These are phyloP conservation scores for Phataginus tetradactyla DNA, from an alignment of 2,797 vertebrate genomes.

Conservation along the genomic window DNA sequence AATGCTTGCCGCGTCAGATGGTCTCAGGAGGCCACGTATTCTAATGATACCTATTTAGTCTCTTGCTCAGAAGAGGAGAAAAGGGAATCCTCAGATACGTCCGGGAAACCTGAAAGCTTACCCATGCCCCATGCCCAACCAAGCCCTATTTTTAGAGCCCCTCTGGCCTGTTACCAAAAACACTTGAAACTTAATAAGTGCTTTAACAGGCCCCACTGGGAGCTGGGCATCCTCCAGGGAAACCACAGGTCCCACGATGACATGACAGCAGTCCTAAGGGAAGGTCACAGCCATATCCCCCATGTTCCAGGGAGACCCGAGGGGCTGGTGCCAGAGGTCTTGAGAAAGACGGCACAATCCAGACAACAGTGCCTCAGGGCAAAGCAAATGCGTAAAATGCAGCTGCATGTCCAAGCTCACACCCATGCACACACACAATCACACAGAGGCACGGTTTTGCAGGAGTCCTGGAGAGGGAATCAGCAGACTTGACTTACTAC, in stretches of 20 bases:
- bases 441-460: accelerated
- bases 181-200: conserved; percentile 76
- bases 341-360: background rate
- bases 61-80: background rate
- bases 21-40: background rate
- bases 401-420: background rate
- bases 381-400: accelerated
- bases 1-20: background rate
- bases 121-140: conserved; percentile 30
- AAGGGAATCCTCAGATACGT: conserved; percentile 60
- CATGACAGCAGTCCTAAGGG: background rate
- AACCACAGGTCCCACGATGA: conserved; percentile 55
- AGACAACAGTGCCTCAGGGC: background rate
- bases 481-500: background rate
- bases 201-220: conserved; percentile 47
- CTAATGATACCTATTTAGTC: background rate
- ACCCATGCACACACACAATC: background rate
- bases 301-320: accelerated
- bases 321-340: background rate
- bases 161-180: conserved; percentile 72
- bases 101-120: conserved; percentile 59
- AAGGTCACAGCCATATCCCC: background rate
- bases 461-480: background rate
- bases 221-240: conserved; percentile 73
- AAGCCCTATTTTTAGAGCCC: conserved; percentile 79